These are phyloP conservation scores for Drosophila insularis DNA, from an alignment of 1,140 invertebrate species.

Conservation along the genomic window DNA sequence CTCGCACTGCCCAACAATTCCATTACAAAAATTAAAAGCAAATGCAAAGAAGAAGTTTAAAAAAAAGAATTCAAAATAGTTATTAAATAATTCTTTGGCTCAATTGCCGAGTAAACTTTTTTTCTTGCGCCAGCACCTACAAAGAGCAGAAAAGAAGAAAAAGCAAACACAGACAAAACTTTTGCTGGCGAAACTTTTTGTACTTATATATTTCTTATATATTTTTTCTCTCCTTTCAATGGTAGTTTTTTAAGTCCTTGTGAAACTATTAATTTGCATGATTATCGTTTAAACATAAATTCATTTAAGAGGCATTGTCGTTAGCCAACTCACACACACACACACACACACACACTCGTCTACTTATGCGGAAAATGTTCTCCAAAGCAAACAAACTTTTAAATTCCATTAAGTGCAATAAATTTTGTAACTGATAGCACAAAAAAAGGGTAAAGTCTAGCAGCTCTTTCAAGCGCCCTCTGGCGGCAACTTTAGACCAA, in stretches of 20 bases:
- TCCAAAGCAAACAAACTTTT: conserved; percentile 73
- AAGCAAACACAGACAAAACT: conserved; percentile 40
- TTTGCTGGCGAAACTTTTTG: conserved; percentile 30
- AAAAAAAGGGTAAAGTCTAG: conserved; percentile 24
- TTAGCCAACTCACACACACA: conserved; percentile 11
- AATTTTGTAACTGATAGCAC: conserved; percentile 72
- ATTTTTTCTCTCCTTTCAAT: conserved; percentile 12
- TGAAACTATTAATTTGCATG: conserved; percentile 69
- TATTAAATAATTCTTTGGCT: conserved; percentile 77
- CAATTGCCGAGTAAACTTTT: conserved; percentile 65
- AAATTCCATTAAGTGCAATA: conserved; percentile 78
- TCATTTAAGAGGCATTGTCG: conserved; percentile 47
- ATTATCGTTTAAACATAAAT: conserved; percentile 71
- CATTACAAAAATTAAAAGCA: conserved; percentile 76
- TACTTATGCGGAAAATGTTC: conserved; percentile 20
- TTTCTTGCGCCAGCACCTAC: conserved; percentile 51
- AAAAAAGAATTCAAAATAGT: conserved; percentile 58
- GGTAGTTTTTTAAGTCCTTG: conserved; percentile 28
- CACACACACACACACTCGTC: conserved; percentile 8
- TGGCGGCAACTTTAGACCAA: conserved; percentile 25
- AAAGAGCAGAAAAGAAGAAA: conserved; percentile 34
- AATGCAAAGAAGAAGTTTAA: conserved; percentile 57
- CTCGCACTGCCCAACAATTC: conserved; percentile 53
- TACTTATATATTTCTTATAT: conserved; percentile 13
- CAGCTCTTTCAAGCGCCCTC: conserved; percentile 21